These are phyloP conservation scores for Nymphalis io DNA, from an alignment of 1,140 invertebrate genomes.

Conservation along the genomic window DNA sequence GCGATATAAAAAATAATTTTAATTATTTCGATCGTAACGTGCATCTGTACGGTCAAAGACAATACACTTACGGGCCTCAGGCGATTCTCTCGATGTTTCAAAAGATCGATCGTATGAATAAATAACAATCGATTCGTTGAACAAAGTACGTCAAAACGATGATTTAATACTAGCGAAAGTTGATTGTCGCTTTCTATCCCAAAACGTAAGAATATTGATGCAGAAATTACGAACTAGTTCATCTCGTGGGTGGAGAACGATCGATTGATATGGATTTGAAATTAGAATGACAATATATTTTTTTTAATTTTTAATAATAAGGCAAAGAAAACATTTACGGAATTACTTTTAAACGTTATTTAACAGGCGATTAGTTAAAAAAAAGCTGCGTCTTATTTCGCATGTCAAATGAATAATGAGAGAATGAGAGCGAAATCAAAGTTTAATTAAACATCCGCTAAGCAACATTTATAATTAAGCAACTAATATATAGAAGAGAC, in stretches of 20 bases:
- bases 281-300: not conserved
- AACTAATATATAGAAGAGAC: too few species aligned
- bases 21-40: not conserved
- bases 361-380: too few species aligned
- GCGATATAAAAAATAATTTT: not conserved
- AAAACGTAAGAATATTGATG: constrained; percentile 44
- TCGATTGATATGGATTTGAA: not conserved
- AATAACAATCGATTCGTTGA: constrained; percentile 28
- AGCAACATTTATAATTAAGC: too few species aligned
- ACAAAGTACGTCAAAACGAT: constrained; percentile 22
- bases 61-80: not conserved
- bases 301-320: not conserved
- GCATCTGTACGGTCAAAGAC: not conserved
- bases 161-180: constrained; percentile 50
- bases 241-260: constrained; percentile 3
- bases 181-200: constrained; percentile 52
- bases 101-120: constrained; percentile 11
- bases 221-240: constrained; percentile 21
- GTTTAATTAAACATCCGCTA: too few species aligned
- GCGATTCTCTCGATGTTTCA: not conserved
- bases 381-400: too few species aligned
- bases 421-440: too few species aligned
- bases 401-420: too few species aligned
- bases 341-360: too few species aligned
- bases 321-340: too few species aligned